Percentiles rank a stretch among this genome's conserved stretches.
These are phyloP conservation scores for Mamestra configurata DNA, from an alignment of 1,140 invertebrate species.

Conservation along the genomic window DNA sequence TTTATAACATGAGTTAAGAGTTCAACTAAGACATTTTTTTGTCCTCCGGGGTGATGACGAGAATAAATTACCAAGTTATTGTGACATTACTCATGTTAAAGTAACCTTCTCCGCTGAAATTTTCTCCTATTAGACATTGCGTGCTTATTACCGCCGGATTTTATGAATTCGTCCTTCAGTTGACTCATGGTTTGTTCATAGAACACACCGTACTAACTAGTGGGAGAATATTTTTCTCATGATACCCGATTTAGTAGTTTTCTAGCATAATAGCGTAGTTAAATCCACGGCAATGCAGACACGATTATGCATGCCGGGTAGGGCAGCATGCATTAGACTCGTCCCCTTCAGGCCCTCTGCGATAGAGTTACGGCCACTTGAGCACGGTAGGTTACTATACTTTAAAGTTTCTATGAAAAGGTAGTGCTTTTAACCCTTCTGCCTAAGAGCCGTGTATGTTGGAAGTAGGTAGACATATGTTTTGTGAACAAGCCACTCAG, in stretches of 20 bases:
- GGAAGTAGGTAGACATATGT: conserved; percentile 19
- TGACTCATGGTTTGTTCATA: background rate
- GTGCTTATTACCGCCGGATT: background rate
- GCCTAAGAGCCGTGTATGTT: conserved; percentile 2
- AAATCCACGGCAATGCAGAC: conserved; percentile 33
- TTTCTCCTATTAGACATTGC: background rate
- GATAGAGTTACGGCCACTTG: conserved; percentile 48
- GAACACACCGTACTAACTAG: background rate
- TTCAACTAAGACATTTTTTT: background rate
- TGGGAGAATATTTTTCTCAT: background rate
- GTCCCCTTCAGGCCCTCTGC: conserved; percentile 34
- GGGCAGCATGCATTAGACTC: conserved; percentile 46
- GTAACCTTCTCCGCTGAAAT: background rate
- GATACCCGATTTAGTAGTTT: background rate
- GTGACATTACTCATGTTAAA: too few relatives aligned
- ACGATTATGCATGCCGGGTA: conserved; percentile 41
- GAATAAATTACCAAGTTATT: background rate
- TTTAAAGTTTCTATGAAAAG: conserved; percentile 46
- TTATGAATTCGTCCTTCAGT: background rate
- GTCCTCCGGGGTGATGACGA: background rate
- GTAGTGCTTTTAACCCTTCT: conserved; percentile 27
- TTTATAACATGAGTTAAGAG: background rate
- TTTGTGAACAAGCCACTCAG: conserved; percentile 28
- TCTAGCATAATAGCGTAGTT: conserved; percentile 17
- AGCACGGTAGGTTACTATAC: conserved; percentile 49